phyloP scores from a whole-genome alignment of 2,888 invertebrate species.

The Ormyrus nitidulus region DNA sequence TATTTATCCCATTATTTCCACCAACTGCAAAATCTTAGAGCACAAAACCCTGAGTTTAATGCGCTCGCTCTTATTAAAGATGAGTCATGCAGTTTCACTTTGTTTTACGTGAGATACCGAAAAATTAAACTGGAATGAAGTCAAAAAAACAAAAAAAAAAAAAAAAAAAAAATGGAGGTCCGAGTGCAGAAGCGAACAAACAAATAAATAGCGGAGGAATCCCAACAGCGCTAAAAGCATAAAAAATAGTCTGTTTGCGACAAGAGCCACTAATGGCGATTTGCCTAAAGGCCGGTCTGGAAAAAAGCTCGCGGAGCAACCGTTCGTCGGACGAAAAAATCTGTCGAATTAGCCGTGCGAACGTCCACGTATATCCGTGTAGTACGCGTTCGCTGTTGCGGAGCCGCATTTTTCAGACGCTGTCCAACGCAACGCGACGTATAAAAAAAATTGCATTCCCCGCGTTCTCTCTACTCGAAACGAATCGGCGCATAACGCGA shows the following conservation, averaged over 20 bases:
- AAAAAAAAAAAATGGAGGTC: not conserved
- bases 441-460: constrained; percentile 39
- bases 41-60: not conserved
- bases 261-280: constrained; percentile 22
- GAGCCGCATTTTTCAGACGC: constrained; percentile 63
- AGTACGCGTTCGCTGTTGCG: constrained; percentile 42
- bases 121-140: too few species aligned
- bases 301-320: not conserved
- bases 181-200: not conserved
- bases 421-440: constrained; percentile 62
- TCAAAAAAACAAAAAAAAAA: too few species aligned
- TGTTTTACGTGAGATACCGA: too few species aligned
- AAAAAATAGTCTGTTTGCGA: constrained; percentile 30
- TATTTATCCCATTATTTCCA: constrained; percentile 22
- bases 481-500: constrained; percentile 10
- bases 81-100: too few species aligned
- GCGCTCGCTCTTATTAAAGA: too few species aligned
- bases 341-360: not conserved
- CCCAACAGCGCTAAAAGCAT: not conserved
- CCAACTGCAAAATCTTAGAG: not conserved
- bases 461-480: not conserved
- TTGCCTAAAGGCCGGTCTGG: not conserved
- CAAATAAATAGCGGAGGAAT: not conserved
- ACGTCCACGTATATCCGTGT: not conserved
- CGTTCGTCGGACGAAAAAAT: not conserved